phyloP scores from a whole-genome alignment of 2,797 vertebrate genomes.

The Sciurus carolinensis region DNA sequence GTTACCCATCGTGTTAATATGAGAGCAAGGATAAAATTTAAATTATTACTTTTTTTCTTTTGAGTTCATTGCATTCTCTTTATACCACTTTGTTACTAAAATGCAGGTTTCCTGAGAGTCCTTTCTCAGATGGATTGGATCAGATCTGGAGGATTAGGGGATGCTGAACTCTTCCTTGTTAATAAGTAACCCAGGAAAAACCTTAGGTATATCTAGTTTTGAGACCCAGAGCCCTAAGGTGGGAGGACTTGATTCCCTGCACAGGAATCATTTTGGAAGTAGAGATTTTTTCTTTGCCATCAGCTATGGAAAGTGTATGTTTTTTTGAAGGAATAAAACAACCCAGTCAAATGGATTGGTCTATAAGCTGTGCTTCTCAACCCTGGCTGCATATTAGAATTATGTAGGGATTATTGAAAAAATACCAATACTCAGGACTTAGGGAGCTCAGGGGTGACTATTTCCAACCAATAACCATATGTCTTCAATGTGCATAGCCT shows the following conservation, averaged over 20 bases:
- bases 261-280: conserved; percentile 17
- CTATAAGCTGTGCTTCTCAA: not conserved
- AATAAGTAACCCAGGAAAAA: not conserved
- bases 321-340: not conserved
- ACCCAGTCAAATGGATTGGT: not conserved
- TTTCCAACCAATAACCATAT: not conserved
- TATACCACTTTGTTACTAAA: not conserved
- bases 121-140: not conserved
- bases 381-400: not conserved
- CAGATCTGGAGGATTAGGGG: not conserved
- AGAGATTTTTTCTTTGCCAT: not conserved
- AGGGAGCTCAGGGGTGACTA: not conserved
- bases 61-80: not conserved
- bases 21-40: conserved; percentile 1
- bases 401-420: not conserved
- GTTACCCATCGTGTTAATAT: not conserved
- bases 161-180: not conserved
- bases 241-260: not conserved
- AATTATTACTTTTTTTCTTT: not conserved
- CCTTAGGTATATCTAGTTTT: not conserved
- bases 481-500: not conserved
- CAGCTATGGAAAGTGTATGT: not conserved
- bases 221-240: not conserved
- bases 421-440: not conserved
- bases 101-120: not conserved